Evolutionary conservation across 2,797 vertebrate genomes (phyloP), one percentile per base, ranked within the genome.

Genomic region (Acridotheres tristis): DNA sequence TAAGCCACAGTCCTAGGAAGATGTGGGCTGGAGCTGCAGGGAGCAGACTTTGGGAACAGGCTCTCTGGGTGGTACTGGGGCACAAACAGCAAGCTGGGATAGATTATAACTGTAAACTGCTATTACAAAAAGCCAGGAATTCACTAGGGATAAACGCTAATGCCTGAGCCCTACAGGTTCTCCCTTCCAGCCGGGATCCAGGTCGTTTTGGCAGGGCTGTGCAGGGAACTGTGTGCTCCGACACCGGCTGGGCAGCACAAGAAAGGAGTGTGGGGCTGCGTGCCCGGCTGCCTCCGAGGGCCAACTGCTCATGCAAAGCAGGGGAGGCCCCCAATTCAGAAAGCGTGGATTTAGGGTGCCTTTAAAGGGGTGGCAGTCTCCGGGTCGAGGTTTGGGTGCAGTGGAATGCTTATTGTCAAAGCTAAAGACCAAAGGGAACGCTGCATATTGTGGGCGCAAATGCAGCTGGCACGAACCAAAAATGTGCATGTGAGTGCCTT

Each of bases 401-500:
- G 30, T 87, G 95, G 96, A 96, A 97, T 96, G 93, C 89, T 81
- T 92, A 47, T 96, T 97, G 91, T 96, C 72, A 71, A 47, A 55
- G 72, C 88, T 90, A 95, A 95, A 97, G 88, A 97, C 94, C 89
- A 81, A 93, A 96, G 89, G 11, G 25, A 97, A 95, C 42, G 20
- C 93, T 90, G 63, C 57, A 42, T 90, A 96, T 93, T 96, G 85
- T 95, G 86, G 91, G 74, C 87, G 85, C 86, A 94, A 96, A 96
- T 84, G 89, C 90, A 93, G 88, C 96, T 97, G 97, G 97, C 97
- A 96, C 5, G 0, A 91, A 95, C 95, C 95, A 97, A 90, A 97
- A 98, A 97, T 97, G 93, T 96, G 90, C 96, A 88, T 97, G 96
- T 97, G 97, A 98, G 96, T 93, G 95, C 96, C 97, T 97, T 97